Evolutionary conservation across 2,113 vertebrate genomes (phyloP).

Genomic region (Thamnaconus septentrionalis): DNA sequence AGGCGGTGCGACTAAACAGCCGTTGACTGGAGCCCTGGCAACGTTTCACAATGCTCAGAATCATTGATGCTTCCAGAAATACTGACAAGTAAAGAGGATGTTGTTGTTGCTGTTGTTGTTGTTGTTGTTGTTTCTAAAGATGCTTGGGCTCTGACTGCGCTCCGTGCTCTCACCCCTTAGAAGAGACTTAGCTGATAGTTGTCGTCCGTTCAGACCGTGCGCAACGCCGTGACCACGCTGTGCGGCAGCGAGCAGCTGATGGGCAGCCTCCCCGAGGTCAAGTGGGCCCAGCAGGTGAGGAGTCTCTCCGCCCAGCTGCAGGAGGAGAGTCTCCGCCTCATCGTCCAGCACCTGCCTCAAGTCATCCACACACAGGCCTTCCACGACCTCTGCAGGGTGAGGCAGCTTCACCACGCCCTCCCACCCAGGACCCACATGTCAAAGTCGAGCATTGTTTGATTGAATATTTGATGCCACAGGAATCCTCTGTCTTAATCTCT

Average conservation of each 20-base stretch:
- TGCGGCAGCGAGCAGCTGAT: constrained; percentile 87
- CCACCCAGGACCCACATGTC: no score
- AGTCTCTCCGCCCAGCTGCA: constrained; percentile 82
- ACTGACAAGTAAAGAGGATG: no score
- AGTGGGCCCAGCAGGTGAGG: constrained; percentile 86
- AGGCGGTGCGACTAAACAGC: constrained; percentile 8
- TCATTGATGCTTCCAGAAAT: background rate
- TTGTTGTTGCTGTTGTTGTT: no score
- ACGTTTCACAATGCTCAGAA: constrained; percentile 12
- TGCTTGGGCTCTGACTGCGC: background rate
- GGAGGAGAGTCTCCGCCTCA: constrained; percentile 81
- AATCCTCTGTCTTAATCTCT: no score
- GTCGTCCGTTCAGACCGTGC: constrained; percentile 76
- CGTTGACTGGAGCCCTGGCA: constrained; percentile 32
- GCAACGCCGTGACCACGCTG: constrained; percentile 83
- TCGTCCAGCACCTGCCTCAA: constrained; percentile 81
- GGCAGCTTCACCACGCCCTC: background rate
- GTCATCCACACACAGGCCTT: constrained; percentile 83
- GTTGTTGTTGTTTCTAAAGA: no score
- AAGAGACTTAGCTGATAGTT: constrained; percentile 37
- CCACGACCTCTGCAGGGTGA: constrained; percentile 83
- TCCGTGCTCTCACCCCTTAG: constrained; percentile 20
- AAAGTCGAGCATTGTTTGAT: no score
- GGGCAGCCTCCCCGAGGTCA: constrained; percentile 87
- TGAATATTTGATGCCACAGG: no score